Conservation (phyloP, 2,888 invertebrate genomes). For the Dendrolimus pini region DNA sequence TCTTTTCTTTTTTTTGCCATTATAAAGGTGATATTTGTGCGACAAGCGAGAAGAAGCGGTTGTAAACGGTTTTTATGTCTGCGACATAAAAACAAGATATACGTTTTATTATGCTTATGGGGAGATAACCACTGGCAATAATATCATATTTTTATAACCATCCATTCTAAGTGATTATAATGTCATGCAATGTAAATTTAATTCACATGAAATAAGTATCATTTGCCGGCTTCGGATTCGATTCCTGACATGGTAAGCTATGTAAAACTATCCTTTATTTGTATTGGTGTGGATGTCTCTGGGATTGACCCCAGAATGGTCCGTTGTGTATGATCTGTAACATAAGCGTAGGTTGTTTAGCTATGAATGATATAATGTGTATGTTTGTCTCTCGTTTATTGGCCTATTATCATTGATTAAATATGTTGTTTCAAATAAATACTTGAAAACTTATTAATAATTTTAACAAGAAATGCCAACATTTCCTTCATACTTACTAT, state of each 20-base stretch:
- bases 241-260: too few relatives aligned
- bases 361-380: too few relatives aligned
- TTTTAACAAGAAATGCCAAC: too few relatives aligned
- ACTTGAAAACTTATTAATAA: too few relatives aligned
- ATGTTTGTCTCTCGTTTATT: neutral
- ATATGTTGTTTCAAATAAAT: neutral
- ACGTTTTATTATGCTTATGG: neutral
- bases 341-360: too few relatives aligned
- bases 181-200: conserved; percentile 2
- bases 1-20: conserved; percentile 50
- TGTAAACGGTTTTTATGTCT: conserved; percentile 22
- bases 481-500: conserved; percentile 47
- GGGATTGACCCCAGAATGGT: too few relatives aligned
- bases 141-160: too few relatives aligned
- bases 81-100: conserved; percentile 7
- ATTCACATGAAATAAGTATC: too few relatives aligned
- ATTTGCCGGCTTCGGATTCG: too few relatives aligned
- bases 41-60: conserved; percentile 42
- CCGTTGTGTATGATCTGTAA: too few relatives aligned
- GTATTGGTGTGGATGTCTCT: too few relatives aligned
- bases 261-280: neutral
- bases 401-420: neutral
- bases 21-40: conserved; percentile 51
- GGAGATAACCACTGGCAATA: neutral
- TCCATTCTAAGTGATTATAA: too few relatives aligned